Percentiles rank a stretch among this genome's conserved stretches.
Evolutionary conservation across 2,888 invertebrate genomes (phyloP).

Genomic region (Tuta absoluta): DNA sequence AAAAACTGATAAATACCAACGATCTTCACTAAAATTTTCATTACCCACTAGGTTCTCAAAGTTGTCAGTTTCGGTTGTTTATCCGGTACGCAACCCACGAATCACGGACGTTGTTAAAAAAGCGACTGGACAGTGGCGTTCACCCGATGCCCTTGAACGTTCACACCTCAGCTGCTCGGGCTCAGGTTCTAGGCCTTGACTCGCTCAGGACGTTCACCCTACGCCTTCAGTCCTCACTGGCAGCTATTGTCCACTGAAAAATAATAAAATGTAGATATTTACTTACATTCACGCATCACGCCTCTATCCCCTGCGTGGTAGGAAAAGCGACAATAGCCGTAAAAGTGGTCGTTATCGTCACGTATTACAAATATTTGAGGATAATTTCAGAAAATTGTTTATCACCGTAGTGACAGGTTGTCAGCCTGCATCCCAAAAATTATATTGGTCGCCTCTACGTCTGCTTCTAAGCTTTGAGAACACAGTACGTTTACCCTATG

Average conservation of each 20-base stretch:
- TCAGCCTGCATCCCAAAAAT: no score
- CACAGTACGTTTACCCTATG: slow-evolving; percentile 71
- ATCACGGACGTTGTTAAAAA: slow-evolving; percentile 65
- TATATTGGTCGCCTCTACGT: no score
- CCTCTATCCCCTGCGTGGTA: no score
- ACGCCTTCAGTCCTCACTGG: slow-evolving; percentile 51
- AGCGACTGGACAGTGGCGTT: slow-evolving; percentile 75
- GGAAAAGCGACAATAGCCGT: no score
- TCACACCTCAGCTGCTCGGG: slow-evolving; percentile 65
- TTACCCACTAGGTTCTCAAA: slow-evolving; percentile 5
- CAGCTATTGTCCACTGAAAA: slow-evolving; percentile 45
- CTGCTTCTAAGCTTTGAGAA: slow-evolving; percentile 67
- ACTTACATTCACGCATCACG: no score
- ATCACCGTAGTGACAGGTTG: no score
- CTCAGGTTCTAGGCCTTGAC: slow-evolving; percentile 68
- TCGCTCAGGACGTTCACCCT: slow-evolving; percentile 72
- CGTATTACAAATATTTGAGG: no score
- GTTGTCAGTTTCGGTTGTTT: slow-evolving; percentile 52
- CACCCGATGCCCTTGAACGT: slow-evolving; percentile 79
- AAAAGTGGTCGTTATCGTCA: no score
- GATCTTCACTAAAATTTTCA: no score
- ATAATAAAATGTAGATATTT: no score
- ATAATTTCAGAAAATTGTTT: no score
- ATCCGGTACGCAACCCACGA: slow-evolving; percentile 56
- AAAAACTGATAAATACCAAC: no score